These are phyloP conservation scores for Drosophila rellima DNA, from an alignment of 2,888 invertebrate genomes.

Conservation along the genomic window DNA sequence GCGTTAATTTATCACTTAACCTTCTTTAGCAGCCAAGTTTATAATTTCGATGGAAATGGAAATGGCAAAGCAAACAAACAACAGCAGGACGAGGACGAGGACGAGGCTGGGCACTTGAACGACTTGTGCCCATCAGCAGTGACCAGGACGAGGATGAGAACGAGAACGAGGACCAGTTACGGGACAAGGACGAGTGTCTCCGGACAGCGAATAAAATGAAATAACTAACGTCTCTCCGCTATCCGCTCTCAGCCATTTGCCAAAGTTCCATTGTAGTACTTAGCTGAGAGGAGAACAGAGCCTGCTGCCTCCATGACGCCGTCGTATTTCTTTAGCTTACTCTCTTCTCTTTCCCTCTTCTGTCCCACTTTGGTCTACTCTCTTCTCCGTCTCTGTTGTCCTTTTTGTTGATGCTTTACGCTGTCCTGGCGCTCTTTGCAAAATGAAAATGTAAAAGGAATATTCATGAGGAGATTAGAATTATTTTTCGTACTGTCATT, in stretches of 20 bases:
- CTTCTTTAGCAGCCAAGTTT: slow-evolving; percentile 81
- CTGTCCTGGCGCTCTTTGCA: slow-evolving; percentile 69
- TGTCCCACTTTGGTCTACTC: not conserved
- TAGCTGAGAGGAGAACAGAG: slow-evolving; percentile 36
- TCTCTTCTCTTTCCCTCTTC: slow-evolving; percentile 23
- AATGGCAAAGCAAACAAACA: slow-evolving; percentile 38
- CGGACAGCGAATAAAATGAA: slow-evolving; percentile 64
- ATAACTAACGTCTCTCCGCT: slow-evolving; percentile 55
- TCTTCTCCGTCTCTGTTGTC: slow-evolving; percentile 50
- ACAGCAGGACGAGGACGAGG: slow-evolving; percentile 18
- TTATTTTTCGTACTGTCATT: slow-evolving; percentile 84
- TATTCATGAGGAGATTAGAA: slow-evolving; percentile 86
- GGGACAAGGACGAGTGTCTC: slow-evolving; percentile 35
- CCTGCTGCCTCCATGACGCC: slow-evolving; percentile 52
- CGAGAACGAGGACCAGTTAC: slow-evolving; percentile 36
- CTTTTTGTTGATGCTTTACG: slow-evolving; percentile 75
- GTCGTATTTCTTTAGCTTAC: slow-evolving; percentile 72
- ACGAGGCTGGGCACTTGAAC: slow-evolving; percentile 70
- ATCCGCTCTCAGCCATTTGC: slow-evolving; percentile 52
- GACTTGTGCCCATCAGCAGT: slow-evolving; percentile 77
- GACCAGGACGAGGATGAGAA: slow-evolving; percentile 39
- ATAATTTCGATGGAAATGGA: slow-evolving; percentile 66
- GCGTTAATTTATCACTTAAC: slow-evolving; percentile 81
- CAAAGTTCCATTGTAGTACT: slow-evolving; percentile 69
- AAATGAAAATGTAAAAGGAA: slow-evolving; percentile 84